Conservation (phyloP, 2,113 vertebrate genomes). For the Dromaius novaehollandiae region DNA sequence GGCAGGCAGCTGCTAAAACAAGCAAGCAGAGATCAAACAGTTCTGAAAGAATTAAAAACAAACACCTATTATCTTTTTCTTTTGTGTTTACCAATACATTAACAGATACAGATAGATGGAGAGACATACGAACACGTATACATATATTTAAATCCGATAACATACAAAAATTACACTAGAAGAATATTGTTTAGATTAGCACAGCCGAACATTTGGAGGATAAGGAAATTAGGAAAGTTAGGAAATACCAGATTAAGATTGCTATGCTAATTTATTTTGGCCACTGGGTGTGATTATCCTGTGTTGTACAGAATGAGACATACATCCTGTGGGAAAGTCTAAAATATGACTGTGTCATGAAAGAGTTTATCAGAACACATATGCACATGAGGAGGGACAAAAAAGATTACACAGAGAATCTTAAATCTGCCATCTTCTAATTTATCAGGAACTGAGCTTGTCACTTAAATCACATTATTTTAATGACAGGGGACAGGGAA, state of each 20-base stretch:
- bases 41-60: slow-evolving; percentile 63
- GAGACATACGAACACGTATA: neutral
- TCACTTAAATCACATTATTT: neutral
- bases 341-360: neutral
- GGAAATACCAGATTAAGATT: slow-evolving; percentile 58
- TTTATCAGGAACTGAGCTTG: neutral
- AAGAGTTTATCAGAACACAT: slow-evolving; percentile 27
- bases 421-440: slow-evolving; percentile 7
- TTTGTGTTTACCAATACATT: slow-evolving; percentile 63
- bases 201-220: neutral
- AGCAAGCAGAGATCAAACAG: slow-evolving; percentile 29
- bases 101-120: slow-evolving; percentile 29
- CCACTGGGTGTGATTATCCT: slow-evolving; percentile 58
- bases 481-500: neutral
- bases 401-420: neutral
- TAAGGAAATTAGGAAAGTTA: slow-evolving; percentile 58
- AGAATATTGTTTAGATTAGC: slow-evolving; percentile 25
- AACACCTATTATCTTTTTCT: slow-evolving; percentile 61
- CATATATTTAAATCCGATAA: neutral
- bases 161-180: neutral
- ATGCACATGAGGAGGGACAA: neutral
- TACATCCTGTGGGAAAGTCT: slow-evolving; percentile 63
- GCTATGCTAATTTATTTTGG: slow-evolving; percentile 56
- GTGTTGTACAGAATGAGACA: slow-evolving; percentile 40
- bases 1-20: slow-evolving; percentile 72